A percentile compares a stretch with the other conserved stretches of the same genome.
phyloP scores from a whole-genome alignment of 2,797 vertebrate species.

The Cyclura pinguis region DNA sequence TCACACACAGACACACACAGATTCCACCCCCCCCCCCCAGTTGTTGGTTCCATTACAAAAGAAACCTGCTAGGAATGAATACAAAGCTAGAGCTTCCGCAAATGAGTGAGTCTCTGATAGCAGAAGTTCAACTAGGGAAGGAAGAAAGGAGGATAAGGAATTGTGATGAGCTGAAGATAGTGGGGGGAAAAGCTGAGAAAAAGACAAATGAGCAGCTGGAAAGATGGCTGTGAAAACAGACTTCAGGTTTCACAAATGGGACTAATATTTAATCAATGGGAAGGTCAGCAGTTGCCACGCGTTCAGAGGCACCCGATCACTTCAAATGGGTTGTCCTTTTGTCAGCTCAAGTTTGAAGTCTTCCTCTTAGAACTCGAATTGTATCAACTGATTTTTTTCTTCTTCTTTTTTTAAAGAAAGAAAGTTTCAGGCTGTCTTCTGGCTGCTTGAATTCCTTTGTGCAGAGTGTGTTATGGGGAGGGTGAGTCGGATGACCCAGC shows the following conservation, averaged over 20 bases:
- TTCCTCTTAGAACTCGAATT: conserved; percentile 16
- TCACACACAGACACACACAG: no score
- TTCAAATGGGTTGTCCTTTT: conserved; percentile 22
- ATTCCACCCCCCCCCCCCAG: no score
- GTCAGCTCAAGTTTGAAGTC: conserved; percentile 14
- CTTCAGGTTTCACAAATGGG: background rate
- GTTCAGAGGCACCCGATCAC: conserved; percentile 8
- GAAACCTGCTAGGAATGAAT: background rate
- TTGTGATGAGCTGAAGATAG: background rate
- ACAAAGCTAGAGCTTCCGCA: background rate
- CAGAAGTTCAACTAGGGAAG: background rate
- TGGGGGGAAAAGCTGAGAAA: no score
- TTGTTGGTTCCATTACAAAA: background rate
- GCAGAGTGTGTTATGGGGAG: no score
- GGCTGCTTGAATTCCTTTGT: background rate
- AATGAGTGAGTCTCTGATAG: background rate
- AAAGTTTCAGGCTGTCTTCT: background rate
- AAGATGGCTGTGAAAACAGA: conserved; percentile 5
- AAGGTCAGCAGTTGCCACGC: background rate
- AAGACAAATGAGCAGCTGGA: conserved; percentile 1
- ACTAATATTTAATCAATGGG: conserved; percentile 24
- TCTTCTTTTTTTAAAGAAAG: background rate
- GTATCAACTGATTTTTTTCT: background rate
- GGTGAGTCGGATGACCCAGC: background rate
- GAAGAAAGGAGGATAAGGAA: background rate